Base-by-base conservation (phyloP, 2,888 invertebrate genomes). In the Diplazon laetatorius region DNA sequence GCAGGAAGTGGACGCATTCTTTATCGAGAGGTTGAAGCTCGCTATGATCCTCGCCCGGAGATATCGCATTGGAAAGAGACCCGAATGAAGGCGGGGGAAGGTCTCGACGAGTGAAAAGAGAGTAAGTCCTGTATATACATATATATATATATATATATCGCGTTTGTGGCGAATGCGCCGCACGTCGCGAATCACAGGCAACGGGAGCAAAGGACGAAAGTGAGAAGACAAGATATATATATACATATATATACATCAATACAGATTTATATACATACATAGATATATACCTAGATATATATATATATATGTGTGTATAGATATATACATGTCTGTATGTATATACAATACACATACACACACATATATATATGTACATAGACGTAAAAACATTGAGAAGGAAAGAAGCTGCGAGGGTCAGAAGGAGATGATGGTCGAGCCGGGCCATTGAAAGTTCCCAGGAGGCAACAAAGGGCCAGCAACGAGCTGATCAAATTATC, bases 401-500 rank as follows among this genome's bases (percentile, higher is more conserved):
- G 69, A 77, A 72, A 78, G 74, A 78, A 60, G 73, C 70, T 57
- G 48, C 52, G 77, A 71, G 76, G 81, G 82, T 84, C 82, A 84
- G 83, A 85, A 85, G 87, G 85, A 85, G 87, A 85, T 85, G 87
- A 86, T 85, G 87, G 87, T 85, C 87, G 88, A 87, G 86, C 84
- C 66, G 87, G 84, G 84, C 88, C 89, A 90, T 90, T 90, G 82
- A 90, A 86, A 87, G 90, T 90, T 90, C 90, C 90, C 91, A 90
- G 90, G 90, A 89, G 89, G 87, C 89, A 89, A 90, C 90, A 91
- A 90, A 90, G 88, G 89, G 89, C 88, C 89, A 89, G 88, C 90
- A 90, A 90, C 89, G 89, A 90, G 89, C 90, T 90, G 89, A 90
- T 90, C 90, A 91, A 91, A 91, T 91, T 91, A 91, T 91, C 89